A percentile compares a stretch with the other conserved stretches of the same genome.
Conservation (phyloP, 1,140 invertebrate species). For the Aricia agestis region DNA sequence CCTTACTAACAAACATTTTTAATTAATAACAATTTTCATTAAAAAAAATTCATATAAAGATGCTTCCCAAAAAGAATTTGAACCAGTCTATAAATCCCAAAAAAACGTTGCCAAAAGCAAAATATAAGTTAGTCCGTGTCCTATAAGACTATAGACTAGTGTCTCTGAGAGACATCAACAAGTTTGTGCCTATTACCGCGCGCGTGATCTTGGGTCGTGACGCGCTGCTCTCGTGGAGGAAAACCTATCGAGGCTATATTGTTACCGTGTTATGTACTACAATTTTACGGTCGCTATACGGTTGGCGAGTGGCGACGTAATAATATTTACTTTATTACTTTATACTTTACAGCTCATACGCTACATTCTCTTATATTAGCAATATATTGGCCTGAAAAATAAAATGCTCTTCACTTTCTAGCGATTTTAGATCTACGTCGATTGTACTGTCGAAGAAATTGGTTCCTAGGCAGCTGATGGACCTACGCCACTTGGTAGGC, state of each 20-base stretch:
- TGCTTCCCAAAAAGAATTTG: no score
- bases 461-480: no score
- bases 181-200: background rate
- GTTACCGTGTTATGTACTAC: background rate
- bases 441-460: no score
- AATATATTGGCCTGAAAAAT: background rate
- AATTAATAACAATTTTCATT: no score
- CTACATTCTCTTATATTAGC: background rate
- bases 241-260: conserved; percentile 9
- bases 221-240: background rate
- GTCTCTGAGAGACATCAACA: conserved; percentile 10
- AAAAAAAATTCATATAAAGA: no score
- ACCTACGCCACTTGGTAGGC: no score
- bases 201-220: background rate
- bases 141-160: background rate
- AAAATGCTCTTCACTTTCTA: no score
- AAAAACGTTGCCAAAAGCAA: no score
- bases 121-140: no score
- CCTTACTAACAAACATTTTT: no score
- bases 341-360: background rate
- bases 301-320: background rate
- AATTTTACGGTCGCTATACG: background rate
- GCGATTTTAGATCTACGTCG: no score
- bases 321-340: background rate
- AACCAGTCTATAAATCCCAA: no score